phyloP scores from a whole-genome alignment of 2,113 vertebrate genomes.

The Neodontobutis hainanensis region DNA sequence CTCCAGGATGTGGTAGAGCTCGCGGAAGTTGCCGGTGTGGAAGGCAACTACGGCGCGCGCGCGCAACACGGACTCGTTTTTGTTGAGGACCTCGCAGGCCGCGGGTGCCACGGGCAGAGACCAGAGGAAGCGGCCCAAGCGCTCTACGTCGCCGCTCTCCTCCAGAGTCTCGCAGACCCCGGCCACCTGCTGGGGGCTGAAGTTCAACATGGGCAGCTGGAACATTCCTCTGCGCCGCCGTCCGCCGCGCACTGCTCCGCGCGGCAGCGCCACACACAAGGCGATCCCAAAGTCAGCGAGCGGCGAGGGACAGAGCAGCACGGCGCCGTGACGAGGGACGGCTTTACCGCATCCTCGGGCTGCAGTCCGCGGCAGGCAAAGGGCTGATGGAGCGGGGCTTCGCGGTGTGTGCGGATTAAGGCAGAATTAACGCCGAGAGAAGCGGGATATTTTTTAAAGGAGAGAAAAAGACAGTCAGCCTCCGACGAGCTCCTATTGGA shows the following conservation, averaged over 20 bases:
- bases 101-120: constrained; percentile 97
- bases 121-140: constrained; percentile 98
- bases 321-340: constrained; percentile 52
- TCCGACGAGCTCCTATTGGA: constrained; percentile 86
- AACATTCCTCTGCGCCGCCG: constrained; percentile 85
- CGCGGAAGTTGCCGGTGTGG: constrained; percentile 96
- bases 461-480: constrained; percentile 81
- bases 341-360: constrained; percentile 76
- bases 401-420: constrained; percentile 71
- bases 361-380: constrained; percentile 70
- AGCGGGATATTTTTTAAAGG: constrained; percentile 80
- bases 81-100: constrained; percentile 97
- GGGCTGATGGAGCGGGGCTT: constrained; percentile 72
- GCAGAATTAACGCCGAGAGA: constrained; percentile 76
- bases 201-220: constrained; percentile 98
- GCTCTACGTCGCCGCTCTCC: constrained; percentile 98
- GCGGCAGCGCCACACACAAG: constrained; percentile 60
- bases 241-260: constrained; percentile 51
- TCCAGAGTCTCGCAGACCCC: constrained; percentile 99
- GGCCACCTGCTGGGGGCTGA: constrained; percentile 99
- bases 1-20: constrained; percentile 98
- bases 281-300: constrained; percentile 73
- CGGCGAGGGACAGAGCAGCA: constrained; percentile 58
- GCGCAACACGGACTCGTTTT: constrained; percentile 96
- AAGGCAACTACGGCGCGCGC: constrained; percentile 97